Evolutionary conservation across 2,113 vertebrate species (phyloP), one percentile per base, ranked within the genome.

Genomic region (Synodontis membranacea): DNA sequence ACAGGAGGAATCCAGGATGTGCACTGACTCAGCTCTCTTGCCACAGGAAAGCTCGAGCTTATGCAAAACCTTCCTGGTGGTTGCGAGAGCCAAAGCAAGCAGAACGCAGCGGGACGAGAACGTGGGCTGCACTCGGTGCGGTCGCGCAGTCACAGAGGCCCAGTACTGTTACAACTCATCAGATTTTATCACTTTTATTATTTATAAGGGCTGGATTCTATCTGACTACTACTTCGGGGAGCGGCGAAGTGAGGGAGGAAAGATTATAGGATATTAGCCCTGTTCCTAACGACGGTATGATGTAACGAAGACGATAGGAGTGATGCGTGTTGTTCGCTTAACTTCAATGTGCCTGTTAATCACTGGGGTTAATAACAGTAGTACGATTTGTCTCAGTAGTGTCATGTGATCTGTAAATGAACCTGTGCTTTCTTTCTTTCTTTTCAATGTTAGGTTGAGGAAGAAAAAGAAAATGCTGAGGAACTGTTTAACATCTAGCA

Each of bases 151-250:
- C 83, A 84, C 68, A 56, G 37, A 31, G 56, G 56, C 15, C 42
- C 54, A 62, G 54, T 76, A 62, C 75, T 58, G 75, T 78, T 76
- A 48, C 54, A 48, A 23, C 52, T 37, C 83, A 62, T 34, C 72
- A 62, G 72, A 85, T 85, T 85, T 62, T 78, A 76, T 85, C 70
- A 62, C 72, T 62, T 44, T 37, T 64, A 76, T 85, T 85, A 85
- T 85, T 78, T 78, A 85, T 31, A 75, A 84, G 54, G 17, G 39
- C 39, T 46, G 66, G 70, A 54, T 42, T 25, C n/a, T 9, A 60
- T 75, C 83, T 75, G 68, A 58, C 37, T 31, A 60, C 56, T 62
- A 46, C 42, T 76, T 85, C 72, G 42, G 74, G 46, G 74, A 78
- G 50, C 64, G 31, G 70, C 10, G 17, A n/a, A 48, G 37, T 46